Conservation (phyloP, 2,888 invertebrate species). For the Troides oblongomaculatus region DNA sequence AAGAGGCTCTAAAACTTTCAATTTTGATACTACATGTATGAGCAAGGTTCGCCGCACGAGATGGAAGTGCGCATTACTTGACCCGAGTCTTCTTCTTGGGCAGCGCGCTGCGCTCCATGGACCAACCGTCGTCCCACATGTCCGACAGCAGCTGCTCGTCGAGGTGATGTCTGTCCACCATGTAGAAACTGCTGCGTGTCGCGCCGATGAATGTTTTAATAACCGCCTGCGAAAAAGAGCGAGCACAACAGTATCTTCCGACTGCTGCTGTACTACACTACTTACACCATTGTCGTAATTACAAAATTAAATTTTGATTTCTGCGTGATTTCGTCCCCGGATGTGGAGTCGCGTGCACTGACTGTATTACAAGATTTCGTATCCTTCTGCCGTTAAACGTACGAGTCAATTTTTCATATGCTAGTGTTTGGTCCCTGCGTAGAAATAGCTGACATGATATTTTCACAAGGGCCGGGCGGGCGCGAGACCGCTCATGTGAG, state of each 20-base stretch:
- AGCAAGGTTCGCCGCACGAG: background rate
- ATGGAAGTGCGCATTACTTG: conserved; percentile 50
- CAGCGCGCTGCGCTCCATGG: conserved; percentile 59
- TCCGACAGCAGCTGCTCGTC: conserved; percentile 72
- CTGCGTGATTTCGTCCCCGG: too few relatives aligned
- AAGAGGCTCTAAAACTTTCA: too few relatives aligned
- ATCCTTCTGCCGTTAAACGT: too few relatives aligned
- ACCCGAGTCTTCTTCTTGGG: conserved; percentile 76
- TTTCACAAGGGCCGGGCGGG: background rate
- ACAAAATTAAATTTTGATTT: too few relatives aligned
- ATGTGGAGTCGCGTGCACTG: too few relatives aligned
- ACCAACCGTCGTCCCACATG: conserved; percentile 81
- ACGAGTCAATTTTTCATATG: too few relatives aligned
- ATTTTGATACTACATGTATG: too few relatives aligned
- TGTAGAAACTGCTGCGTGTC: conserved; percentile 79
- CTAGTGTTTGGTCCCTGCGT: background rate
- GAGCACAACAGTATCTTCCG: background rate
- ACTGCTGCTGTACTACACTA: too few relatives aligned
- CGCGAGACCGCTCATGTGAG: background rate
- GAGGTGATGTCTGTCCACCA: conserved; percentile 66
- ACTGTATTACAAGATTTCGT: too few relatives aligned
- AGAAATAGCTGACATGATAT: background rate
- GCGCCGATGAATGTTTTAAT: conserved; percentile 79
- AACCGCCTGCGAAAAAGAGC: conserved; percentile 57
- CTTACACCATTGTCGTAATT: too few relatives aligned